Evolutionary conservation across 2,797 vertebrate genomes (phyloP).

Genomic region (Petrocephalus sullivani): DNA sequence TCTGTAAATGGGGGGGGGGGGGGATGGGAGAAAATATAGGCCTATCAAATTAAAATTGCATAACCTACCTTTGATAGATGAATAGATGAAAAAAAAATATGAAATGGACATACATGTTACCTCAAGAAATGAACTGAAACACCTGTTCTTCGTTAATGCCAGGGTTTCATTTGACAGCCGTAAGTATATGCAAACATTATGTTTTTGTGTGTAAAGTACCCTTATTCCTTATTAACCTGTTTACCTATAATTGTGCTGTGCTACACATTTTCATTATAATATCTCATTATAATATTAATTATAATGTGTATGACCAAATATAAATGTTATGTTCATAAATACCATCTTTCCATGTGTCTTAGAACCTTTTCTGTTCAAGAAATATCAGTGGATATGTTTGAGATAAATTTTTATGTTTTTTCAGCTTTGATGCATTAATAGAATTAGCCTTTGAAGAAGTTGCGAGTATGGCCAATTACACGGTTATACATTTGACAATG

Average conservation of each 20-base stretch:
- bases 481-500: neutral
- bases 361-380: neutral
- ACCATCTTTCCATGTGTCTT: neutral
- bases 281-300: neutral
- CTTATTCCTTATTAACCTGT: neutral
- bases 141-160: neutral
- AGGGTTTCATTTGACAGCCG: neutral
- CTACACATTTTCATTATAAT: neutral
- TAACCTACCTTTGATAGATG: neutral
- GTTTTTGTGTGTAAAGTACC: neutral
- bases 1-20: no score
- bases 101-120: neutral
- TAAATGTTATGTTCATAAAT: neutral
- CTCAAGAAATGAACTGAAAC: neutral
- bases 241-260: neutral
- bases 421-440: neutral
- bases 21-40: no score
- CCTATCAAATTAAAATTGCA: neutral
- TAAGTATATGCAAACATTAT: neutral
- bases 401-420: neutral
- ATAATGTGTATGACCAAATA: neutral
- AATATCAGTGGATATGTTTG: neutral
- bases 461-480: neutral
- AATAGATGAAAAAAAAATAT: neutral
- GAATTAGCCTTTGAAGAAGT: neutral